phyloP scores from a whole-genome alignment of 2,888 invertebrate species.

The Hyalella azteca region DNA sequence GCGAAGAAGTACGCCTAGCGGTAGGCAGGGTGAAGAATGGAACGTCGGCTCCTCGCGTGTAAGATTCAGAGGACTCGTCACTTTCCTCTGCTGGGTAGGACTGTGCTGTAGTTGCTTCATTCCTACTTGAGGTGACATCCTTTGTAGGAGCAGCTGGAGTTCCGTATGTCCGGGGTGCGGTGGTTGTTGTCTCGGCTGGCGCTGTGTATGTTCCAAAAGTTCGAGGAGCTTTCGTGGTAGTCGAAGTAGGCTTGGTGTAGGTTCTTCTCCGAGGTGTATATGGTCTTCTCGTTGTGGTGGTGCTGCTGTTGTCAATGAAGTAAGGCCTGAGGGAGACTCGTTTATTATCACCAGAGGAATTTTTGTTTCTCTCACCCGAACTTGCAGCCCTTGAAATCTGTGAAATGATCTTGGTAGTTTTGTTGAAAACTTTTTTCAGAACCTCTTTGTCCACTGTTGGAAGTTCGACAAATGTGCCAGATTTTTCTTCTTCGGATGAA shows the following conservation, averaged over 20 bases:
- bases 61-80: not conserved
- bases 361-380: not conserved
- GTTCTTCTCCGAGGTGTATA: not conserved
- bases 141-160: not conserved
- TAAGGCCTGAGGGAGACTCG: not conserved
- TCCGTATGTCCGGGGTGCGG: not conserved
- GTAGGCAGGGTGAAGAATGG: not conserved
- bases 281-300: not conserved
- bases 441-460: not conserved
- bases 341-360: not conserved
- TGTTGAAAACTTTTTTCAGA: not conserved
- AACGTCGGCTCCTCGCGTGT: not conserved
- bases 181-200: not conserved
- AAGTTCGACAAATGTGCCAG: not conserved
- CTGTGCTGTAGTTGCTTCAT: not conserved
- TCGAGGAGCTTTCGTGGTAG: not conserved
- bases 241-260: not conserved
- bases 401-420: not conserved
- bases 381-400: not conserved
- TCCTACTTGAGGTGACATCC: not conserved
- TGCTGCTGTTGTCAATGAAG: not conserved
- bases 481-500: not conserved
- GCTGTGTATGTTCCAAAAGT: not conserved
- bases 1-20: not conserved
- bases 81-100: not conserved